Conservation (phyloP, 2,113 vertebrate genomes). For the Stigmatopora argus region DNA sequence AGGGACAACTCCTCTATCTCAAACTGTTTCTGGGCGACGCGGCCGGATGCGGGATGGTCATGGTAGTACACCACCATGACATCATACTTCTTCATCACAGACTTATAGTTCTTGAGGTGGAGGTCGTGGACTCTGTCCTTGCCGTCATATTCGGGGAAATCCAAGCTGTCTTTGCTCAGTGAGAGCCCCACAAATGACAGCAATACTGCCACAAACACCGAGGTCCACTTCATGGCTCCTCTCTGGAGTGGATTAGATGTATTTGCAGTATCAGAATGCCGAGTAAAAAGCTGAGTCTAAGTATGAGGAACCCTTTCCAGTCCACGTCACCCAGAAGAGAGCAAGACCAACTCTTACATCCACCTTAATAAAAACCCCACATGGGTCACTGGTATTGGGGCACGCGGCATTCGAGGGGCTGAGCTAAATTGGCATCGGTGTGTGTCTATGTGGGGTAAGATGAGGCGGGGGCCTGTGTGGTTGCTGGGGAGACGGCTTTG, state of each 20-base stretch:
- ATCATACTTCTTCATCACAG: slow-evolving; percentile 84
- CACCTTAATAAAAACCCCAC: slow-evolving; percentile 68
- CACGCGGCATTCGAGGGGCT: slow-evolving; percentile 56
- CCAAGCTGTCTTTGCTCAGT: slow-evolving; percentile 72
- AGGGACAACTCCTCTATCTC: slow-evolving; percentile 83
- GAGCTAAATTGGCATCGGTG: slow-evolving; percentile 59
- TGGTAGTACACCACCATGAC: slow-evolving; percentile 86
- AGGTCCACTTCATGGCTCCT: slow-evolving; percentile 72
- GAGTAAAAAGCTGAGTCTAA: slow-evolving; percentile 17
- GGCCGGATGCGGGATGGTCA: slow-evolving; percentile 77
- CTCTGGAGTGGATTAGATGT: slow-evolving; percentile 18
- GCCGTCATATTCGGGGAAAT: slow-evolving; percentile 83
- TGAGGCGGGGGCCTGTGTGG: slow-evolving; percentile 26
- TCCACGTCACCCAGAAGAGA: slow-evolving; percentile 71
- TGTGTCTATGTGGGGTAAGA: slow-evolving; percentile 47
- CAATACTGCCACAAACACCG: slow-evolving; percentile 70
- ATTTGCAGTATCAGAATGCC: slow-evolving; percentile 23
- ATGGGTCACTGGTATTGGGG: slow-evolving; percentile 53
- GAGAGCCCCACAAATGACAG: slow-evolving; percentile 59
- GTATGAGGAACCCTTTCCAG: slow-evolving; percentile 58
- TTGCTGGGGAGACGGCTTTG: slow-evolving; percentile 43
- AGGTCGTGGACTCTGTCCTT: slow-evolving; percentile 82
- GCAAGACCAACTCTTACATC: slow-evolving; percentile 67
- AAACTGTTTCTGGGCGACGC: slow-evolving; percentile 80
- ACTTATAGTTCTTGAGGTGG: slow-evolving; percentile 82